These are phyloP conservation scores for Aspidoscelis tigris DNA, from an alignment of 2,113 vertebrate genomes.

Conservation along the genomic window DNA sequence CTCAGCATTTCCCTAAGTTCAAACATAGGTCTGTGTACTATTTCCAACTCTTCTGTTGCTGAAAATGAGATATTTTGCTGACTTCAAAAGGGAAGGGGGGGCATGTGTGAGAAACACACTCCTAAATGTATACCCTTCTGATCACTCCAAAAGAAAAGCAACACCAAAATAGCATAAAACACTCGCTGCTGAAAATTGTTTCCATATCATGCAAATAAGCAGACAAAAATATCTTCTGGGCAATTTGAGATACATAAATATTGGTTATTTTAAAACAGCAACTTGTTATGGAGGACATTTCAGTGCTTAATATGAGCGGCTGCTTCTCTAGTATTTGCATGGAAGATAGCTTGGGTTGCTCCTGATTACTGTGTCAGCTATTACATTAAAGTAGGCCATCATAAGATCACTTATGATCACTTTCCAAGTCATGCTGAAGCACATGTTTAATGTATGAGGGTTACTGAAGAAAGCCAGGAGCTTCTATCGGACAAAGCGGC, in stretches of 20 bases:
- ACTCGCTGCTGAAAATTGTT: constrained; percentile 63
- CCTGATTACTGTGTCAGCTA: constrained; percentile 68
- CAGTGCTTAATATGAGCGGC: constrained; percentile 70
- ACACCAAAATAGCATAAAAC: constrained; percentile 69
- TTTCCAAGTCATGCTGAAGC: constrained; percentile 64
- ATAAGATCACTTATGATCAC: constrained; percentile 52
- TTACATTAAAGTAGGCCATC: constrained; percentile 61
- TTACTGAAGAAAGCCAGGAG: constrained; percentile 71
- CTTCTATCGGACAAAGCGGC: background rate
- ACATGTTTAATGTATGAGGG: constrained; percentile 74
- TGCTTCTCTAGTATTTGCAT: constrained; percentile 69
- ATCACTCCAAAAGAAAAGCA: constrained; percentile 69
- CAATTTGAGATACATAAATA: constrained; percentile 75
- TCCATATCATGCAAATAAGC: constrained; percentile 72
- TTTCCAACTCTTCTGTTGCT: constrained; percentile 58
- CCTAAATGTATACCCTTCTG: constrained; percentile 70
- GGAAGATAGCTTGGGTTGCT: constrained; percentile 56
- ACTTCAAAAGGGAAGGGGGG: constrained; percentile 69
- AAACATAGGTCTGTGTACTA: constrained; percentile 53
- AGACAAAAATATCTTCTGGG: constrained; percentile 72
- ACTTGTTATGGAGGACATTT: constrained; percentile 71
- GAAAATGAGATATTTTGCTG: constrained; percentile 65
- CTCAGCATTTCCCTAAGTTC: constrained; percentile 50
- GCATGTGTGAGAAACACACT: background rate
- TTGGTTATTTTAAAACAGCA: constrained; percentile 72